A percentile compares a stretch with the other conserved stretches of the same genome.
Conservation (phyloP, 2,113 vertebrate genomes). For the Typhlomys cinereus region DNA sequence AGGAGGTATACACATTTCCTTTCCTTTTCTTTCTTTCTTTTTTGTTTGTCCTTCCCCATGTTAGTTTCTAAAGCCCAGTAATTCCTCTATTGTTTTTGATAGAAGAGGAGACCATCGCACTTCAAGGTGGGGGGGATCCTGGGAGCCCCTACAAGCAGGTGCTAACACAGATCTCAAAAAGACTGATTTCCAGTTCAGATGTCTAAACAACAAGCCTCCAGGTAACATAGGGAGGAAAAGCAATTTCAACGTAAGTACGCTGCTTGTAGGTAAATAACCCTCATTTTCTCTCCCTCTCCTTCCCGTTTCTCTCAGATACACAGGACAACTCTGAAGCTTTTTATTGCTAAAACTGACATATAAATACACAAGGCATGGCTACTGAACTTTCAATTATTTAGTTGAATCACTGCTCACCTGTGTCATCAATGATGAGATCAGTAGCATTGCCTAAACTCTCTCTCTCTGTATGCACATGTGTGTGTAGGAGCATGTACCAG, state of each 20-base stretch:
- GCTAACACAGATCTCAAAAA: background rate
- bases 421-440: background rate
- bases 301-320: background rate
- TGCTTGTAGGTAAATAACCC: conserved; percentile 9
- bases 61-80: conserved; percentile 46
- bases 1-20: conserved; percentile 56
- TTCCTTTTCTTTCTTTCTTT: background rate
- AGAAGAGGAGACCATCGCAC: background rate
- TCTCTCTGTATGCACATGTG: too few relatives aligned
- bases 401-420: background rate
- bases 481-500: too few relatives aligned
- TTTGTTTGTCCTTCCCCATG: background rate
- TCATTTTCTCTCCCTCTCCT: background rate
- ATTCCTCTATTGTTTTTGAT: conserved; percentile 48
- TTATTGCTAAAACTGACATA: background rate
- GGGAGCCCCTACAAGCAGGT: conserved; percentile 24
- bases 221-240: background rate
- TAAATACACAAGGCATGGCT: background rate
- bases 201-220: background rate
- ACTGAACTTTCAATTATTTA: background rate
- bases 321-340: background rate
- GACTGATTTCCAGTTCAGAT: conserved; percentile 10
- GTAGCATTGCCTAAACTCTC: background rate
- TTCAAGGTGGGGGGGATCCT: background rate
- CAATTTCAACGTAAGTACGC: background rate